Conservation (phyloP, 64 coral and sea anemone genomes). For the Pachyseris speciosa region DNA sequence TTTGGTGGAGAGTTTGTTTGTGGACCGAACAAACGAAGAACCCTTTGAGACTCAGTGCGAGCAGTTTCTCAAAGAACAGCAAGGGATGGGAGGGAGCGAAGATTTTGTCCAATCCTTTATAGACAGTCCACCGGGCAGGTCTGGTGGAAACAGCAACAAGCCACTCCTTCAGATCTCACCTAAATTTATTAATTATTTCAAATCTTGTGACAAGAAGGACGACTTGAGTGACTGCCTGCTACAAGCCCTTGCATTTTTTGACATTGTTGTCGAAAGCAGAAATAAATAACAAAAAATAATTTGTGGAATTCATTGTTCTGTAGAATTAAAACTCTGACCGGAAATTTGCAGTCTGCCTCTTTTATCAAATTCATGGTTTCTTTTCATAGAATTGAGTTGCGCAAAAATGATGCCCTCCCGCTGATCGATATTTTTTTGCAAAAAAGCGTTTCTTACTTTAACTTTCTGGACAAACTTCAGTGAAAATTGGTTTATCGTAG, state of each 20-base stretch:
- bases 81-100: slow-evolving; percentile 87
- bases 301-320: background rate
- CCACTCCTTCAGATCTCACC: slow-evolving; percentile 71
- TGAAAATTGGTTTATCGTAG: no score
- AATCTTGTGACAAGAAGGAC: slow-evolving; percentile 88
- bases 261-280: slow-evolving; percentile 63
- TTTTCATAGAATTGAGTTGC: no score
- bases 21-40: slow-evolving; percentile 74
- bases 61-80: slow-evolving; percentile 83
- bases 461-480: no score
- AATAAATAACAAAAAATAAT: background rate
- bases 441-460: no score
- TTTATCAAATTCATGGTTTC: no score
- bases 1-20: slow-evolving; percentile 87
- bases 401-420: no score
- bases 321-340: background rate
- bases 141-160: slow-evolving; percentile 50
- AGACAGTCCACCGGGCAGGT: background rate
- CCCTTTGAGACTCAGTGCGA: slow-evolving; percentile 84
- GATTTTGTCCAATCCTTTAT: slow-evolving; percentile 68
- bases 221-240: slow-evolving; percentile 94
- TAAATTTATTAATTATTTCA: slow-evolving; percentile 86
- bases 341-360: background rate
- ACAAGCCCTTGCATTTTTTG: slow-evolving; percentile 93
- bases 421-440: no score